phyloP scores from a whole-genome alignment of 2,113 vertebrate species.

The Epinephelus moara region DNA sequence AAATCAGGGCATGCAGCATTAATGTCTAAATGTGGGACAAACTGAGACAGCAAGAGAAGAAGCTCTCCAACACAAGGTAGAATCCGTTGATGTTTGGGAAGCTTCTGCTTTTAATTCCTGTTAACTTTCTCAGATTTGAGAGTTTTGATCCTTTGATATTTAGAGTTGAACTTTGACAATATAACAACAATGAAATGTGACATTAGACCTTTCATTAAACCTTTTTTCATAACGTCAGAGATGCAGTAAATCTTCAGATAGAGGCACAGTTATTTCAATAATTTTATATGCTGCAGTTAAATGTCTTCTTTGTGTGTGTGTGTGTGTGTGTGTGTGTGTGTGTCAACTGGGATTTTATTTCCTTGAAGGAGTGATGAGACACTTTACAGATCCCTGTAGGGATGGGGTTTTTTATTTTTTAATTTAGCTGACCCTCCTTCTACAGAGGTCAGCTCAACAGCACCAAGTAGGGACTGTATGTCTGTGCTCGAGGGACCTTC shows the following conservation, averaged over 20 bases:
- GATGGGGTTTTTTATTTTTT: not conserved
- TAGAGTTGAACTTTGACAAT: not conserved
- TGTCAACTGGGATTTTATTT: not conserved
- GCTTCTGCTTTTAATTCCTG: not conserved
- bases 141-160: not conserved
- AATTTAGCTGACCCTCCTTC: not conserved
- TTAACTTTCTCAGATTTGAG: not conserved
- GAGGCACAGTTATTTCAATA: not conserved
- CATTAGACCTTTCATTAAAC: not conserved
- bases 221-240: slow-evolving; percentile 4
- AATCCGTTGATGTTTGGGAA: not conserved
- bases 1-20: slow-evolving; percentile 23
- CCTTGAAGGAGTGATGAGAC: not conserved
- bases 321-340: too few relatives aligned
- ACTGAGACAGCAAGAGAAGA: not conserved
- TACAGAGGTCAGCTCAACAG: not conserved
- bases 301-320: too few relatives aligned
- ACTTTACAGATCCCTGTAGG: slow-evolving; percentile 1
- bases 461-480: slow-evolving; percentile 8
- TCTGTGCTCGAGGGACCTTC: not conserved
- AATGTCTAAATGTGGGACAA: not conserved
- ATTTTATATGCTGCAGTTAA: slow-evolving; percentile 37
- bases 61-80: not conserved
- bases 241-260: not conserved
- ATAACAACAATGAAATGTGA: not conserved